These are phyloP conservation scores for Poeciliopsis retropinna DNA, from an alignment of 2,113 vertebrate species.

Conservation along the genomic window DNA sequence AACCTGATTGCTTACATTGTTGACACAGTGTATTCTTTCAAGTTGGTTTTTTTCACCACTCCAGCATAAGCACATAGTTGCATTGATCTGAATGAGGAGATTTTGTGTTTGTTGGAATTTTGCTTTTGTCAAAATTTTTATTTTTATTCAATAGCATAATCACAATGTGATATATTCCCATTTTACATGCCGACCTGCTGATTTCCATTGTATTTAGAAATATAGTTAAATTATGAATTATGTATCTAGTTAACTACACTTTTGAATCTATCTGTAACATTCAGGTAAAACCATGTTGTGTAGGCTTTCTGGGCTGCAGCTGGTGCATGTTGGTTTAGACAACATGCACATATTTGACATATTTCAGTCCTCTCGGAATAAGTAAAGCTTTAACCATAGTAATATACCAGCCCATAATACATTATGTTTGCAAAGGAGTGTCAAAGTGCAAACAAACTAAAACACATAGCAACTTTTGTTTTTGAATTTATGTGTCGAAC, in stretches of 20 bases:
- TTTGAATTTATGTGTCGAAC: neutral
- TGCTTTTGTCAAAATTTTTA: neutral
- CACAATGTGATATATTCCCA: neutral
- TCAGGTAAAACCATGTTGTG: neutral
- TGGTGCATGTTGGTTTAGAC: neutral
- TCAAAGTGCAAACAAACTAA: neutral
- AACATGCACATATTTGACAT: no score
- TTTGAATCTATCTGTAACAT: neutral
- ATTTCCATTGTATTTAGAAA: neutral
- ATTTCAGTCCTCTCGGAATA: neutral
- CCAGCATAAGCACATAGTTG: slow-evolving; percentile 32
- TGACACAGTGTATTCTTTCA: slow-evolving; percentile 84
- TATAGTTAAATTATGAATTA: neutral
- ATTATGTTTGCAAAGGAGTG: neutral
- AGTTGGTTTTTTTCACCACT: slow-evolving; percentile 77
- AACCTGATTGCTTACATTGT: slow-evolving; percentile 86
- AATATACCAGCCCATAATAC: neutral
- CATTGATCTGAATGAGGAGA: neutral
- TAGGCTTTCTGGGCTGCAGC: neutral
- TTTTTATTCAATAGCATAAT: neutral
- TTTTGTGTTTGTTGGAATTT: neutral
- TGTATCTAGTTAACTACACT: neutral
- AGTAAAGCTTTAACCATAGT: neutral
- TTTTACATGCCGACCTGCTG: neutral
- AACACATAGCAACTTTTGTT: neutral